These are phyloP conservation scores for Diadromus collaris DNA, from an alignment of 2,888 invertebrate species.

Conservation along the genomic window DNA sequence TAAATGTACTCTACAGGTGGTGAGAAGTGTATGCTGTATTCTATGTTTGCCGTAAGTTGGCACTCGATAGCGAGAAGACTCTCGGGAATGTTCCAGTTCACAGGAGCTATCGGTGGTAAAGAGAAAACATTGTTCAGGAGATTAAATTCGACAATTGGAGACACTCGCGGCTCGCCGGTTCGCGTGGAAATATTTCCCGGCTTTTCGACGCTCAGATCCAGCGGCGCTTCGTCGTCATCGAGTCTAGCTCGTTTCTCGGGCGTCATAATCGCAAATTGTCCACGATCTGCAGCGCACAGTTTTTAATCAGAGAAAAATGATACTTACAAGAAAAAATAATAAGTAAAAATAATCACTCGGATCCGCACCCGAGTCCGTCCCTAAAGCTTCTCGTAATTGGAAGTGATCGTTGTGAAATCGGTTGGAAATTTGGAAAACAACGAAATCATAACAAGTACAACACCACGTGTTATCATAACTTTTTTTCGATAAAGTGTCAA, in stretches of 20 bases:
- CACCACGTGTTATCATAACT: not conserved
- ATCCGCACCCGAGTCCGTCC: not conserved
- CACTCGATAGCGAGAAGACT: conserved; percentile 70
- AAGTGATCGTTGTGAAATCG: not conserved
- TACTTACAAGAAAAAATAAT: conserved; percentile 3
- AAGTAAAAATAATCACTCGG: not conserved
- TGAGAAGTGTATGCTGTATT: conserved; percentile 67
- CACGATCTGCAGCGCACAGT: not conserved
- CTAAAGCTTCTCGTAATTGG: not conserved
- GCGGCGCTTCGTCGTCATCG: conserved; percentile 66
- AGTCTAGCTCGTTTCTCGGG: conserved; percentile 65
- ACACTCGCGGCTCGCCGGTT: conserved; percentile 11
- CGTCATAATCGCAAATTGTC: conserved; percentile 54
- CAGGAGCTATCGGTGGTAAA: not conserved
- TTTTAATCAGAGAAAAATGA: conserved; percentile 8
- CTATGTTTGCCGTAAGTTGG: conserved; percentile 66
- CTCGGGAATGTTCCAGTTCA: conserved; percentile 63
- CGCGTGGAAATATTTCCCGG: conserved; percentile 7
- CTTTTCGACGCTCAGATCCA: conserved; percentile 68
- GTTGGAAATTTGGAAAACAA: not conserved
- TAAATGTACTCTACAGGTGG: conserved; percentile 86
- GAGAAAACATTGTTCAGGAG: not conserved
- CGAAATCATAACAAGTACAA: not conserved
- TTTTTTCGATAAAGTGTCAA: not conserved
- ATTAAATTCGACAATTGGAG: conserved; percentile 6